Conservation (phyloP, 2,113 vertebrate genomes). For the Hydrolagus affinis region DNA sequence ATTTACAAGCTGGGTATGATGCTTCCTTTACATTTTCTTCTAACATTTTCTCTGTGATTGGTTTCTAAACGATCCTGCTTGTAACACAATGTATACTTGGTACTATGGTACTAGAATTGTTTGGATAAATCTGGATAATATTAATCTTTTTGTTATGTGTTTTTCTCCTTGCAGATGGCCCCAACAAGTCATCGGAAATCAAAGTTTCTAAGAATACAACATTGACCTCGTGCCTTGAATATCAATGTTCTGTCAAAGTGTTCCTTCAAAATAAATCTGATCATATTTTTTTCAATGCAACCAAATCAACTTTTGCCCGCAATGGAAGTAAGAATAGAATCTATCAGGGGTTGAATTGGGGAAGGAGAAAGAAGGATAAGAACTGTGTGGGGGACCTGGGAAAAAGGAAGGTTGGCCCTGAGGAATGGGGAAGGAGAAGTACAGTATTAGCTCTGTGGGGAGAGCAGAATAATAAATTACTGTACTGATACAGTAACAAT, state of each 20-base stretch:
- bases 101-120: too few relatives aligned
- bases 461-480: not conserved
- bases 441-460: not conserved
- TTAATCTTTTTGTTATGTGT: not conserved
- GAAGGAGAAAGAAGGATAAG: not conserved
- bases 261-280: accelerated
- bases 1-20: too few relatives aligned
- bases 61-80: too few relatives aligned
- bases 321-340: too few relatives aligned
- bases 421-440: not conserved
- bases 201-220: not conserved
- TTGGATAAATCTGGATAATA: not conserved
- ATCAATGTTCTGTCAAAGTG: not conserved
- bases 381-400: not conserved
- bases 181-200: accelerated
- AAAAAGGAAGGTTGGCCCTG: not conserved
- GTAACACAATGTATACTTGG: too few relatives aligned
- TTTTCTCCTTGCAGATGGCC: slow-evolving; percentile 3
- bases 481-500: too few relatives aligned
- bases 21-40: too few relatives aligned
- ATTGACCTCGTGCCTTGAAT: not conserved
- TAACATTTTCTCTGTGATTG: too few relatives aligned
- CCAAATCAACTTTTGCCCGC: too few relatives aligned
- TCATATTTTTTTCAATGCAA: not conserved
- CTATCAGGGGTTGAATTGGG: not conserved